Percentiles rank a stretch among this genome's conserved stretches.
phyloP scores from a whole-genome alignment of 2,888 invertebrate species.

The Neria commutata region DNA sequence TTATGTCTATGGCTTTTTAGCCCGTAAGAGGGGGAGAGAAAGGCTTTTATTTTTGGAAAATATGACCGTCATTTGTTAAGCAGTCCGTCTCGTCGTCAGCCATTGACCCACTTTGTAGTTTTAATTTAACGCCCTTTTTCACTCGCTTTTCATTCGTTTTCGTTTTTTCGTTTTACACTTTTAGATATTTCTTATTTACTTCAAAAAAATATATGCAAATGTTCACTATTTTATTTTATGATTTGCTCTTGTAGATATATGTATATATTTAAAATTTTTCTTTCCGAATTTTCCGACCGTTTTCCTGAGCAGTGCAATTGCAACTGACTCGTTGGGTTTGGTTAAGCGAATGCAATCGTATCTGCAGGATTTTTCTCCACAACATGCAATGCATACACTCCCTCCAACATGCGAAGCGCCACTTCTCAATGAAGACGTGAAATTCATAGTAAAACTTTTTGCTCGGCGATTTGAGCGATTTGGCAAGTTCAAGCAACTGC shows the following conservation, averaged over 20 bases:
- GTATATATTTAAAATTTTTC: conserved; percentile 10
- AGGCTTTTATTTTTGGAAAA: no score
- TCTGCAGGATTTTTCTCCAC: conserved; percentile 33
- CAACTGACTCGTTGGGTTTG: conserved; percentile 45
- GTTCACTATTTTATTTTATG: conserved; percentile 13
- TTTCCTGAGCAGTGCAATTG: conserved; percentile 49
- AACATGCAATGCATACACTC: conserved; percentile 22
- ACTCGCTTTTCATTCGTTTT: conserved; percentile 6
- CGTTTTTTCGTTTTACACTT: conserved; percentile 24
- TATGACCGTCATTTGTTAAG: no score
- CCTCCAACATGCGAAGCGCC: background rate
- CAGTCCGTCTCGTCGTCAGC: no score
- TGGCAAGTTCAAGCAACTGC: background rate
- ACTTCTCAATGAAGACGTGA: background rate
- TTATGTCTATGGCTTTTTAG: no score
- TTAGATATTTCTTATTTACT: no score
- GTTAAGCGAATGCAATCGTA: conserved; percentile 36
- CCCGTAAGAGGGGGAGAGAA: no score
- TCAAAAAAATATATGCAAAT: no score
- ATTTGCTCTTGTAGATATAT: conserved; percentile 1
- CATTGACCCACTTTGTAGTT: no score
- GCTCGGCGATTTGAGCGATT: background rate
- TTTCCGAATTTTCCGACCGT: conserved; percentile 45
- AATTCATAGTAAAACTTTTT: background rate
- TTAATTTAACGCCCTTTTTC: conserved; percentile 21